Percentiles rank a stretch among this genome's conserved stretches.
These are phyloP conservation scores for Hypena proboscidalis DNA, from an alignment of 2,888 invertebrate genomes.

Conservation along the genomic window DNA sequence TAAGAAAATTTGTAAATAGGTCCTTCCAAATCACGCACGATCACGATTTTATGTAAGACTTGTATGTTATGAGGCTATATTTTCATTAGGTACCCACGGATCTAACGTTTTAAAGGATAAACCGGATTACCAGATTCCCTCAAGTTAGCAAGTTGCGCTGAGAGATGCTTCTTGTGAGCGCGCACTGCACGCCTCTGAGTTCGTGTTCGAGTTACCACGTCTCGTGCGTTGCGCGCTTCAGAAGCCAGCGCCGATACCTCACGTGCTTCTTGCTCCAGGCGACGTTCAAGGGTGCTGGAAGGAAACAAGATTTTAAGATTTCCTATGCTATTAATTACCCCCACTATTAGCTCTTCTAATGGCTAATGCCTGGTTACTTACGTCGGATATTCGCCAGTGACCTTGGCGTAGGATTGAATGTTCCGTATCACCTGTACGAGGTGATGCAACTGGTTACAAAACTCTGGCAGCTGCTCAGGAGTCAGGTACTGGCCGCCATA, in stretches of 20 bases:
- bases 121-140: slow-evolving; percentile 61
- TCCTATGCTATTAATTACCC: too few species aligned
- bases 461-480: slow-evolving; percentile 76
- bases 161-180: slow-evolving; percentile 55
- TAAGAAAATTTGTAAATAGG: too few species aligned
- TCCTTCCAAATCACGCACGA: too few species aligned
- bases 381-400: slow-evolving; percentile 80
- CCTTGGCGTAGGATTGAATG: slow-evolving; percentile 75
- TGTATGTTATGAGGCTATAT: too few species aligned
- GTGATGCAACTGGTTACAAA: slow-evolving; percentile 76
- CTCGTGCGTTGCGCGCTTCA: slow-evolving; percentile 72
- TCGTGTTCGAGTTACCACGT: slow-evolving; percentile 62
- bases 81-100: too few species aligned
- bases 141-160: slow-evolving; percentile 56
- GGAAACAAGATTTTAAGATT: too few species aligned
- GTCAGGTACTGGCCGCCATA: slow-evolving; percentile 79
- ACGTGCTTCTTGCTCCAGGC: slow-evolving; percentile 69
- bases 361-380: slow-evolving; percentile 32
- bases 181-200: slow-evolving; percentile 67
- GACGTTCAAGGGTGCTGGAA: slow-evolving; percentile 66
- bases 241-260: slow-evolving; percentile 72
- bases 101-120: neutral
- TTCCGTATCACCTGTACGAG: slow-evolving; percentile 77
- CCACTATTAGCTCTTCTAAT: too few species aligned
- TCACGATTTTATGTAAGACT: too few species aligned